phyloP scores from a whole-genome alignment of 2,113 vertebrate genomes.

The Ranitomeya imitator region DNA sequence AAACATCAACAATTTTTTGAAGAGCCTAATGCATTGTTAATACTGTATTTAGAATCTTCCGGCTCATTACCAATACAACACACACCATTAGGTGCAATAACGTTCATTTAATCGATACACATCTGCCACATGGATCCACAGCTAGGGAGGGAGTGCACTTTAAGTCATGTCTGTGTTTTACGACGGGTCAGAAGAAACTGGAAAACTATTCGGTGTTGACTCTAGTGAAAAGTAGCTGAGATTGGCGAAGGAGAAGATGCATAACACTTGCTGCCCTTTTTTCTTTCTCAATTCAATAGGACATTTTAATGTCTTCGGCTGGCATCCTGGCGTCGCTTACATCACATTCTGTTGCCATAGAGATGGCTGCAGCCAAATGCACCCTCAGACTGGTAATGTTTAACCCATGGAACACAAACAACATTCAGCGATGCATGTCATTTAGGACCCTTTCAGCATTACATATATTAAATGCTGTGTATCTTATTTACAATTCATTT shows the following conservation, averaged over 20 bases:
- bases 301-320: constrained; percentile 41
- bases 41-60: background rate
- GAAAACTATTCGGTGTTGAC: background rate
- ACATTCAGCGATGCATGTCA: background rate
- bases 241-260: background rate
- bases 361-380: constrained; percentile 38
- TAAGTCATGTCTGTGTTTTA: background rate
- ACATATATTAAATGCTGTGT: background rate
- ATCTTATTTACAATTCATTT: background rate
- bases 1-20: constrained; percentile 14
- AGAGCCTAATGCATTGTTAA: constrained; percentile 41
- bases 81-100: constrained; percentile 3
- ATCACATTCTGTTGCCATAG: constrained; percentile 47
- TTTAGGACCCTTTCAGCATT: background rate
- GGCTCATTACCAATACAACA: constrained; percentile 27
- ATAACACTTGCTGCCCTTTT: constrained; percentile 5
- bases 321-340: constrained; percentile 35
- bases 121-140: background rate
- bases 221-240: background rate
- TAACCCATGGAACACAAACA: constrained; percentile 3
- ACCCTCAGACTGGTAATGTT: constrained; percentile 28
- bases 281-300: background rate
- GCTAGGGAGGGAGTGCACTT: background rate
- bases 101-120: background rate
- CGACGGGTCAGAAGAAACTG: background rate